Base-by-base conservation (phyloP, 2,888 invertebrate genomes). In the Petrolisthes manimaculis region DNA sequence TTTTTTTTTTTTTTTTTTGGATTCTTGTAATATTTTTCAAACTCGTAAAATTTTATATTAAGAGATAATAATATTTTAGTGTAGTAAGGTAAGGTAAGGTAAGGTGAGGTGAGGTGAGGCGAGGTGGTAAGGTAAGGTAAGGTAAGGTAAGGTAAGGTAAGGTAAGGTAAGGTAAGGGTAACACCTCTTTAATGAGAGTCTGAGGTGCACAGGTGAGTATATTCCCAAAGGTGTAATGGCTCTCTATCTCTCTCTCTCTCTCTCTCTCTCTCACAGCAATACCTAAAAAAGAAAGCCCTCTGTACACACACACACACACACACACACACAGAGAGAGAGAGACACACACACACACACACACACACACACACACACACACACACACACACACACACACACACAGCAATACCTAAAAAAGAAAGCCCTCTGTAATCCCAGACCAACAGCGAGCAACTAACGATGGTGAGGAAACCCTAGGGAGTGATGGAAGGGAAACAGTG, bases 201-300 rank as follows among this genome's bases (percentile, higher is more conserved):
- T 24, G 51, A 12, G 21, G 82, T 14, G 69, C 69, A 82, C 37
- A 61, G 81, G 81, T 6, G 37, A 81, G 81, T 14, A 24, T 37
- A 51, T 55, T n/a, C n/a, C n/a, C n/a, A n/a, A n/a, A n/a, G n/a
- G n/a, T n/a, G n/a, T n/a, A n/a, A n/a, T 61, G 8, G 6, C 61
- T 61, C 61, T 61, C 61, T 61, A 6, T 61, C 61, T 61, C 61
- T 61, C 61, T 61, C 61, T 61, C 61, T 61, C 14, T 61, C 61
- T 61, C 61, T 61, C 61, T 61, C 61, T 61, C 61, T 61, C 61
- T 61, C 61, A 9, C 61, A 9, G 6, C 61, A 14, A 61, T 14
- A 9, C 61, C 61, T 61, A 9, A 9, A 6, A 14, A 61, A 6
- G 61, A 14, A 61, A 61, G 14, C 6, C 6, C 8, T 61, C 14